Base-by-base conservation (phyloP, 2,113 vertebrate species). In the Apodemus sylvaticus region DNA sequence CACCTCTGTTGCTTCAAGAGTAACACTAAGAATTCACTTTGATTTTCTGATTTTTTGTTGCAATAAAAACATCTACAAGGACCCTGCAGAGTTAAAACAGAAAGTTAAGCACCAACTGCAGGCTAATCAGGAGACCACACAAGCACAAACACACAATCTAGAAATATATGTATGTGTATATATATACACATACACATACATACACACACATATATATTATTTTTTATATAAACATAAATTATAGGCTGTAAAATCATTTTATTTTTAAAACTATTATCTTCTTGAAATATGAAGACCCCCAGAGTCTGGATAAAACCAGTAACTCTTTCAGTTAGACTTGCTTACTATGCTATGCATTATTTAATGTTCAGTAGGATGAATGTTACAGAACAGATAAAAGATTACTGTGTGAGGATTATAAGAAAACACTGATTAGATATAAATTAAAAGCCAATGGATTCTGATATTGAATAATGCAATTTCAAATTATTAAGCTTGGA, bases 21-120 rank as follows among this genome's bases (percentile, higher is more conserved):
- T 89, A 97, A 95, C 97, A 97, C 96, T 96, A 97, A 98, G 98
- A 98, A 98, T 98, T 98, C 98, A 96, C 98, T 98, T 98, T 98
- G 98, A 98, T 98, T 98, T 99, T 98, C 97, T 98, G 60, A 98
- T 98, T 98, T 98, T 98, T 97, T 96, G 97, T 98, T 91, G 29
- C 97, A 98, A 98, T 98, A 98, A 98, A 97, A 98, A 96, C 97
- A 97, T 96, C 98, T 98, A 98, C 98, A 98, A 97, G 94, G 79
- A 94, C 96, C 98, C 98, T 78, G 94, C 95, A 94, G 98, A 98
- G 98, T 96, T 97, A 97, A 96, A 98, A 97, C 82, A 97, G 95
- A 98, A 98, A 98, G 97, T 97, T 93, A 97, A 98, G 95, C 89
- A 96, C 86, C 86, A 76, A 91, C 88, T 83, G 95, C 91, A 92